Base-by-base conservation (phyloP, 2,797 vertebrate species). In the Serranus cabrilla region DNA sequence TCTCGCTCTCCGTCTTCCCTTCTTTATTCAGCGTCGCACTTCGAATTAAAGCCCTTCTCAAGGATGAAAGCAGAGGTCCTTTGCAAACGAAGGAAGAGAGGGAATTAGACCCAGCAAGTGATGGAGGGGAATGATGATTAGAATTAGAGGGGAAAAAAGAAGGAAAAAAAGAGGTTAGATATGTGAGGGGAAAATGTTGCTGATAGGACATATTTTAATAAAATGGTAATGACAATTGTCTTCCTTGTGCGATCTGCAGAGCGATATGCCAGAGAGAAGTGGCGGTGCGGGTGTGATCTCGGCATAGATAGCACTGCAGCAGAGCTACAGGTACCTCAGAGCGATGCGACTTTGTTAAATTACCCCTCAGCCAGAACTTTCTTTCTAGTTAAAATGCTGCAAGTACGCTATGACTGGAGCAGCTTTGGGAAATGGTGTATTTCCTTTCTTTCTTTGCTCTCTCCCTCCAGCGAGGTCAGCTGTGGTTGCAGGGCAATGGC, bases 31-130 rank as follows among this genome's bases (percentile, higher is more conserved):
- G 83, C 89, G 84, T 94, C 91, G 91, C 91, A 94, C 94, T 95
- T 96, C 92, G 60, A 94, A 94, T 95, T 93, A 97, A 97, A 97
- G 96, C 95, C 96, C 95, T 95, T 95, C 91, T 93, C 94, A 89
- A 88, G 92, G 94, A 95, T 95, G 92, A 96, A 96, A 94, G 93
- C 91, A 92, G 93, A 96, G 95, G 94, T 96, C 93, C 95, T 96
- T 95, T 95, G 88, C 86, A 93, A 92, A 92, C 75, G 76, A 89
- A 91, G 90, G 86, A 94, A 91, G 90, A 88, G 84, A 82, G 89
- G 87, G 91, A 94, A 91, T 92, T 92, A 91, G 88, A 93, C 72
- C 83, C 81, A 81, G 86, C 80, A 76, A 92, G 88, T 80, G 90
- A 93, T 89, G 90, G 89, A 91, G 87, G 81, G 80, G 92, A 93